phyloP scores from a whole-genome alignment of 2,113 vertebrate genomes.

The Sprattus sprattus region DNA sequence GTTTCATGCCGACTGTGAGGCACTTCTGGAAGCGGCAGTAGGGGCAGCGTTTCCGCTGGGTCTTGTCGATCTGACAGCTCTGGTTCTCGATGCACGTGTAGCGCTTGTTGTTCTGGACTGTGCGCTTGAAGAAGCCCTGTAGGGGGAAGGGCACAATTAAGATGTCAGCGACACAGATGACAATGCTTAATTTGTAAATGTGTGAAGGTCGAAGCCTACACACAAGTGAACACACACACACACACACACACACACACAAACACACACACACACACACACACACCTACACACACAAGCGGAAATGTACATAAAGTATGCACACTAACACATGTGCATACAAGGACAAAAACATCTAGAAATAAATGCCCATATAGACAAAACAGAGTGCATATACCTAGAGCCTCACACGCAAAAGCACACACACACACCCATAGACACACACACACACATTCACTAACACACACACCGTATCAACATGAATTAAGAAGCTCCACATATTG shows the following conservation, averaged over 20 bases:
- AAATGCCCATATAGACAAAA: constrained; percentile 5
- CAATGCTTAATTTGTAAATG: constrained; percentile 66
- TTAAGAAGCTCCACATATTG: neutral
- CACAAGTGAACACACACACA: constrained; percentile 65
- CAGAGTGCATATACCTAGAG: constrained; percentile 39
- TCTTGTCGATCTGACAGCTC: constrained; percentile 99
- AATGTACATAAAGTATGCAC: neutral
- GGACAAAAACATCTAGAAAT: constrained; percentile 30
- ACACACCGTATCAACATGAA: constrained; percentile 13
- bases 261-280: constrained; percentile 57
- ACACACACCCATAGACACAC: constrained; percentile 40
- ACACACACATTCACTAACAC: constrained; percentile 23
- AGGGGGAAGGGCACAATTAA: constrained; percentile 77
- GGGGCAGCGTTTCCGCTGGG: constrained; percentile 95
- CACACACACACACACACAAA: constrained; percentile 41
- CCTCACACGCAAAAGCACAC: constrained; percentile 43
- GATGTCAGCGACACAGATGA: constrained; percentile 70
- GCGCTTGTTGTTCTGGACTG: constrained; percentile 99
- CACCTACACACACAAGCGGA: constrained; percentile 36
- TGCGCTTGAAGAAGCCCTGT: constrained; percentile 99
- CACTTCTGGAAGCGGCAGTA: constrained; percentile 99
- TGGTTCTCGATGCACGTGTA: constrained; percentile 99
- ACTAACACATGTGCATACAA: neutral
- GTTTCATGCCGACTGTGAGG: constrained; percentile 97
- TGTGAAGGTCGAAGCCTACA: constrained; percentile 48